phyloP scores from a whole-genome alignment of 23 tunicate species.

The Botrylloides violaceus region DNA sequence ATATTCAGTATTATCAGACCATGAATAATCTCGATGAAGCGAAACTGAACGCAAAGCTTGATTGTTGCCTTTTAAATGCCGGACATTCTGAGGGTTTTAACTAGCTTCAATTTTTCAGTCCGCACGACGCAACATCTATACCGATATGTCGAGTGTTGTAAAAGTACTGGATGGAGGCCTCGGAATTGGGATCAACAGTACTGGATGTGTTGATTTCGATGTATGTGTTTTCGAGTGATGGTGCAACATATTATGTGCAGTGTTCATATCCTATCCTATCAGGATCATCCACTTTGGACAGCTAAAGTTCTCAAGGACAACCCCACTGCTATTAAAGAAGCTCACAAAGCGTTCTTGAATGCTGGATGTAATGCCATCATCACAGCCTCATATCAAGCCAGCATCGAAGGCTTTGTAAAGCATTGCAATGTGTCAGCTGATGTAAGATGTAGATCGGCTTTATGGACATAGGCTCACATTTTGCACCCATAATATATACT shows the following conservation, averaged over 20 bases:
- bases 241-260: background rate
- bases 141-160: too few species aligned
- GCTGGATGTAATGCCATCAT: constrained; percentile 77
- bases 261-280: background rate
- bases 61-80: too few species aligned
- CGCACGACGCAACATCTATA: too few species aligned
- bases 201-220: background rate
- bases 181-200: constrained; percentile 36
- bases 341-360: constrained; percentile 61
- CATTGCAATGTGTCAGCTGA: constrained; percentile 38
- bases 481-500: too few species aligned
- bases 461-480: too few species aligned
- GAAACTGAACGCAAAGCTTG: background rate
- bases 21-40: background rate
- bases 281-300: constrained; percentile 75
- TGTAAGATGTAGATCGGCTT: too few species aligned
- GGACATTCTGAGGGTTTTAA: too few species aligned
- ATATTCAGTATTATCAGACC: background rate
- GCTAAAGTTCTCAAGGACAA: constrained; percentile 49
- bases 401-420: constrained; percentile 57
- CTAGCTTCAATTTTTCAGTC: too few species aligned
- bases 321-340: constrained; percentile 57
- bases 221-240: background rate
- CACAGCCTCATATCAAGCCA: constrained; percentile 70
- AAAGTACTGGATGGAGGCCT: constrained; percentile 77